Conservation (phyloP, 2,113 vertebrate species). For the Apodemus sylvaticus region DNA sequence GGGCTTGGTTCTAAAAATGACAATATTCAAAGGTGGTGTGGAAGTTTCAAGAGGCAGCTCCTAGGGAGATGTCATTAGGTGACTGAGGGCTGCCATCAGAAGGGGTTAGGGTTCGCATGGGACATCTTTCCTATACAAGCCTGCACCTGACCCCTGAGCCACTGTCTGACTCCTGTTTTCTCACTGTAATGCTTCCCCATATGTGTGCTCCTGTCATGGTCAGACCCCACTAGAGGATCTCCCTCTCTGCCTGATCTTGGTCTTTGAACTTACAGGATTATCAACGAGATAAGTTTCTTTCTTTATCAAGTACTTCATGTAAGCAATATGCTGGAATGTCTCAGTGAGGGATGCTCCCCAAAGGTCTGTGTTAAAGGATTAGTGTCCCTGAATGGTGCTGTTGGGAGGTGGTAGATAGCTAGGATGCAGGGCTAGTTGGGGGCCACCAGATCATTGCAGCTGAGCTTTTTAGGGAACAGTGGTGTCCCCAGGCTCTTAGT, state of each 20-base stretch:
- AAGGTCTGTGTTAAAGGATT: not conserved
- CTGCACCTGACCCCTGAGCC: not conserved
- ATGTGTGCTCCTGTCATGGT: not conserved
- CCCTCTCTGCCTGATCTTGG: not conserved
- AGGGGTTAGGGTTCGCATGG: not conserved
- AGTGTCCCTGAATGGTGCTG: not conserved
- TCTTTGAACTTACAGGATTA: not conserved
- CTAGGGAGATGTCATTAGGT: not conserved
- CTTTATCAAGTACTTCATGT: not conserved
- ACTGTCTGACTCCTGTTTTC: not conserved
- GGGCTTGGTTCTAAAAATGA: not conserved
- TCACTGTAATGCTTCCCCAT: not conserved
- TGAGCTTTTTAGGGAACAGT: not conserved
- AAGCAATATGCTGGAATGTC: not conserved
- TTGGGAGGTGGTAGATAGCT: not conserved
- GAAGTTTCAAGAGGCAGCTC: not conserved
- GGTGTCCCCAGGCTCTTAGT: not conserved
- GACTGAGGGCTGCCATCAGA: not conserved
- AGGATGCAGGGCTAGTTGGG: not conserved
- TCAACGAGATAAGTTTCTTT: not conserved
- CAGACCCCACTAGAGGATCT: not conserved
- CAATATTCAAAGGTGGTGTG: not conserved
- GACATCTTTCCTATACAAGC: not conserved
- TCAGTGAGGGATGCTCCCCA: not conserved
- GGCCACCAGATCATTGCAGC: not conserved